phyloP scores from a whole-genome alignment of 2,113 vertebrate species.

The Onychostoma macrolepis region DNA sequence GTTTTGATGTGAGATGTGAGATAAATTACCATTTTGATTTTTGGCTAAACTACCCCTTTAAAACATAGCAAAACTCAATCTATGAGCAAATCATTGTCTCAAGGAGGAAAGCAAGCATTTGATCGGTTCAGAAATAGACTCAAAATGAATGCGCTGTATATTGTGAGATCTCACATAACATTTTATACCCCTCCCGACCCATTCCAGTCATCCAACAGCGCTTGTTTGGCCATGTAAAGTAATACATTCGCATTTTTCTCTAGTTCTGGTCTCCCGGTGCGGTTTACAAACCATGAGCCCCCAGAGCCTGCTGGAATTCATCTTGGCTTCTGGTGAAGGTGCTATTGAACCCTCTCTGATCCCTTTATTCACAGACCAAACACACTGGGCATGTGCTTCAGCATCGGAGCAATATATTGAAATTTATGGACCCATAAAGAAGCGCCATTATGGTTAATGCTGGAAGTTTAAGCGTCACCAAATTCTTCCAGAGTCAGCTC shows the following conservation, averaged over 20 bases:
- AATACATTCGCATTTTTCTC: conserved; percentile 26
- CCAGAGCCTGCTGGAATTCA: conserved; percentile 46
- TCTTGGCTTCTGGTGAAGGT: conserved; percentile 44
- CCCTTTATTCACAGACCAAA: conserved; percentile 35
- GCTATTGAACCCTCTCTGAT: conserved; percentile 25
- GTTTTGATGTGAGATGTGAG: no score
- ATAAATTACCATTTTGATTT: background rate
- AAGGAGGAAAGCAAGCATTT: background rate
- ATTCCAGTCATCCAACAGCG: conserved; percentile 32
- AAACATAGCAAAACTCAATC: background rate
- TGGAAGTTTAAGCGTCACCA: conserved; percentile 9
- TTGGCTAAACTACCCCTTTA: background rate
- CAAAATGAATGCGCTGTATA: conserved; percentile 34
- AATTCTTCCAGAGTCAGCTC: background rate
- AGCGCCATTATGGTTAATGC: conserved; percentile 3
- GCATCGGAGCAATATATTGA: background rate
- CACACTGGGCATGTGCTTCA: conserved; percentile 8
- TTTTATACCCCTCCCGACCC: conserved; percentile 33
- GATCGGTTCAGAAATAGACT: background rate
- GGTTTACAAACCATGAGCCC: conserved; percentile 51
- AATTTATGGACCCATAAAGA: background rate
- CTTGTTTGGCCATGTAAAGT: conserved; percentile 41
- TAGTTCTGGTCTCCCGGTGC: conserved; percentile 27
- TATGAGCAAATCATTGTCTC: background rate
- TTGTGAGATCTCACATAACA: conserved; percentile 37